Evolutionary conservation across 1,140 invertebrate genomes (phyloP).

Genomic region (Tetramorium parvispinum): DNA sequence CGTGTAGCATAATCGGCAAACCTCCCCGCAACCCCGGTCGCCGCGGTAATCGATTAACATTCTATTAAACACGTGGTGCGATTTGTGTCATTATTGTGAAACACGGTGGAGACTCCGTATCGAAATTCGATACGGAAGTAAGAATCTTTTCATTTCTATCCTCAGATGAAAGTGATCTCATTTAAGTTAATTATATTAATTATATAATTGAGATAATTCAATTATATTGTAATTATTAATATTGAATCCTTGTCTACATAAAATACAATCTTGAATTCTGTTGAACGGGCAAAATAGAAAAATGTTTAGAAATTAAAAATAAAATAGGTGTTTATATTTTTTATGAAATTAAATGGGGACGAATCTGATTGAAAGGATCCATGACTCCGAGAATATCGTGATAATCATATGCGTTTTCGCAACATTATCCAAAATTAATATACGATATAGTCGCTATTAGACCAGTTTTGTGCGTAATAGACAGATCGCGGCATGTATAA

Average conservation of each 20-base stretch:
- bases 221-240: background rate
- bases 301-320: background rate
- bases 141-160: background rate
- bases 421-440: background rate
- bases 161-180: background rate
- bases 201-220: background rate
- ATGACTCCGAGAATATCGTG: background rate
- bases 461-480: slow-evolving; percentile 25
- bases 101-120: background rate
- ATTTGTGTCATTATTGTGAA: slow-evolving; percentile 15
- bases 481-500: background rate
- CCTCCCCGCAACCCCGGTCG: background rate
- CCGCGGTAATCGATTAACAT: slow-evolving; percentile 21
- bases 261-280: background rate
- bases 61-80: background rate
- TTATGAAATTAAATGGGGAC: background rate
- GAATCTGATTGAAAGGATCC: background rate
- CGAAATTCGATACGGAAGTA: background rate
- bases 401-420: background rate
- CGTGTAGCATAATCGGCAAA: slow-evolving; percentile 41
- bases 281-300: background rate
- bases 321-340: background rate
- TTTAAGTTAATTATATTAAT: background rate
- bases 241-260: background rate
- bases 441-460: background rate